Conservation (phyloP, 2,888 invertebrate species). For the Ochlodes sylvanus region DNA sequence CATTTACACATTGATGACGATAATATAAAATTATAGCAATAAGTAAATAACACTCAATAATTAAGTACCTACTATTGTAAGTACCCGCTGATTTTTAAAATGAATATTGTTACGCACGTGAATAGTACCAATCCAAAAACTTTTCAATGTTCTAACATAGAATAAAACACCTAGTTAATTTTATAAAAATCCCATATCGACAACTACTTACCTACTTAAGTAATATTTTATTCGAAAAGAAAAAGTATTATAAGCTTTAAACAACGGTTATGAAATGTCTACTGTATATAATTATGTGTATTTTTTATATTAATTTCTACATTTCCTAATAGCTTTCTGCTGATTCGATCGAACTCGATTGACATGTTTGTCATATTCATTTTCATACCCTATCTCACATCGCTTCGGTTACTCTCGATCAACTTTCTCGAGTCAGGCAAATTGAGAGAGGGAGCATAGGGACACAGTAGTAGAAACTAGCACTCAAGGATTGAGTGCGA, state of each 20-base stretch:
- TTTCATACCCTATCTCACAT: no score
- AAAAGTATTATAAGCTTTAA: not conserved
- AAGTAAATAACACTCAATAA: not conserved
- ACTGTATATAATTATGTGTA: not conserved
- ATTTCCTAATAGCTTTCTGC: not conserved
- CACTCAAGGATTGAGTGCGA: no score
- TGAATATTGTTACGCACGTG: not conserved
- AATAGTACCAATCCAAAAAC: no score
- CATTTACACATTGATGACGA: no score
- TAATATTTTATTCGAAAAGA: not conserved
- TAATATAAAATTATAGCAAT: not conserved
- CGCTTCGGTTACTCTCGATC: no score
- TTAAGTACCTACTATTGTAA: not conserved
- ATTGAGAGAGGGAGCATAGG: no score
- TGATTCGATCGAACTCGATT: no score
- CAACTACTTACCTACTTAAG: no score
- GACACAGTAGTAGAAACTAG: no score
- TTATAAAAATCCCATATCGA: not conserved
- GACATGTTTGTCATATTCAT: no score
- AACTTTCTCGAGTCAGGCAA: no score
- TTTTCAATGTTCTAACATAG: no score
- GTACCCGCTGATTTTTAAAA: not conserved
- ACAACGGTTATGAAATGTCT: constrained; percentile 2
- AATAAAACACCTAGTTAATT: not conserved
- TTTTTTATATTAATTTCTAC: not conserved